phyloP scores from a whole-genome alignment of 2,888 invertebrate genomes.

The Petrophora chlorosata region DNA sequence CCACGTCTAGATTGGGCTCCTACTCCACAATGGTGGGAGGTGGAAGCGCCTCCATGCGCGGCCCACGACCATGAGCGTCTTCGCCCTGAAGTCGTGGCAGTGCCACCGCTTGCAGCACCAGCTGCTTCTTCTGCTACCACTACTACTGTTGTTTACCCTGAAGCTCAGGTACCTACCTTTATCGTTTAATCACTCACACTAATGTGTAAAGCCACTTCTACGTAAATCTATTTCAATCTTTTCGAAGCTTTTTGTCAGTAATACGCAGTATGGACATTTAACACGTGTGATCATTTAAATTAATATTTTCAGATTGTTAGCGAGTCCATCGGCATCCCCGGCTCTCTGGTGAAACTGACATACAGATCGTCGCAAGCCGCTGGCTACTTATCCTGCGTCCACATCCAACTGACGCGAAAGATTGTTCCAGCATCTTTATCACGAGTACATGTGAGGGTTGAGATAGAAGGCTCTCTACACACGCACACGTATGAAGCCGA shows the following conservation, averaged over 20 bases:
- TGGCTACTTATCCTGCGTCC: conserved; percentile 96
- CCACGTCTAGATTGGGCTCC: conserved; percentile 80
- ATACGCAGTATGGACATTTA: too few relatives aligned
- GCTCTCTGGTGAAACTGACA: conserved; percentile 95
- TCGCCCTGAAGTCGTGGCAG: conserved; percentile 93
- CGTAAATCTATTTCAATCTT: background rate
- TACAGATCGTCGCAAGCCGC: conserved; percentile 98
- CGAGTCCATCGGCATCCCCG: conserved; percentile 96
- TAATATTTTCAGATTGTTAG: conserved; percentile 92
- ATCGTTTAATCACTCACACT: background rate
- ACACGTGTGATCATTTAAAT: background rate
- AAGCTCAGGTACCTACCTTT: conserved; percentile 88
- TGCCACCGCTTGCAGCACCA: conserved; percentile 95
- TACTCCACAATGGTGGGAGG: conserved; percentile 80
- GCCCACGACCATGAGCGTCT: conserved; percentile 94
- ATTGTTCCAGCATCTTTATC: conserved; percentile 91
- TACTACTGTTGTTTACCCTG: conserved; percentile 94
- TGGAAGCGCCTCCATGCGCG: conserved; percentile 86
- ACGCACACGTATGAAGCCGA: conserved; percentile 98
- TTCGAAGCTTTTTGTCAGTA: too few relatives aligned
- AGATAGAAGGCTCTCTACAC: conserved; percentile 96
- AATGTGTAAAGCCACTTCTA: too few relatives aligned
- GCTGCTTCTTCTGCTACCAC: conserved; percentile 94
- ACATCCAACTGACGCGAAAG: conserved; percentile 93
- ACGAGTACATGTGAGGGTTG: conserved; percentile 95